Conservation (phyloP, 2,888 invertebrate genomes). For the Reticulitermes lucifugus region DNA sequence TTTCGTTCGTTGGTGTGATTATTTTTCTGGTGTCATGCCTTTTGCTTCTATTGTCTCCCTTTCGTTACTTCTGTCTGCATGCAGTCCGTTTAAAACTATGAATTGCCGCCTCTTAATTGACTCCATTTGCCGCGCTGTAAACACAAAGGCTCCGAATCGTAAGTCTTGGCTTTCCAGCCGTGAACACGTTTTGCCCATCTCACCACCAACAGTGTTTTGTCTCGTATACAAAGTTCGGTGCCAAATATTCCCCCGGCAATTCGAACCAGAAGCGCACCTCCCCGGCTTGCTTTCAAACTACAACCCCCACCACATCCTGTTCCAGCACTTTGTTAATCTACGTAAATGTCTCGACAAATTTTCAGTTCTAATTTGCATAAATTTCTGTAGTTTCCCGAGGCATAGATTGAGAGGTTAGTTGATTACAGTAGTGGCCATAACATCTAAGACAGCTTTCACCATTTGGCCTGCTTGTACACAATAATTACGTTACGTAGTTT, state of each 20-base stretch:
- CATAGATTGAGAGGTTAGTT: no score
- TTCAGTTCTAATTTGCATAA: background rate
- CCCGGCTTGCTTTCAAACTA: background rate
- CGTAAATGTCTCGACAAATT: slow-evolving; percentile 10
- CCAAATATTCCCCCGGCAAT: slow-evolving; percentile 1
- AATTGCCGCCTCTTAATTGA: background rate
- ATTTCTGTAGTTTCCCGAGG: background rate
- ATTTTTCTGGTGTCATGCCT: no score
- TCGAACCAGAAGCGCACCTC: background rate
- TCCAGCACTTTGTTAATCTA: background rate
- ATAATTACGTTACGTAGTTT: no score
- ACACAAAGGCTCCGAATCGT: background rate
- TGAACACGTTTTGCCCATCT: background rate
- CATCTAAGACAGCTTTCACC: no score
- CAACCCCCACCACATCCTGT: background rate
- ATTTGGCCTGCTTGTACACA: no score
- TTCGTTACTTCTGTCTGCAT: background rate
- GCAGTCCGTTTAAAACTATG: background rate
- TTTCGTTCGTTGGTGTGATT: no score
- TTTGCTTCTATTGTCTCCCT: background rate
- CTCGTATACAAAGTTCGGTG: background rate
- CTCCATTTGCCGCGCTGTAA: background rate
- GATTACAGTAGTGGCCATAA: no score
- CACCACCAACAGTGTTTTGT: background rate
- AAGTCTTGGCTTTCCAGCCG: background rate